phyloP scores from a whole-genome alignment of 1,140 invertebrate genomes.

The Hyposmocoma kahamanoa region DNA sequence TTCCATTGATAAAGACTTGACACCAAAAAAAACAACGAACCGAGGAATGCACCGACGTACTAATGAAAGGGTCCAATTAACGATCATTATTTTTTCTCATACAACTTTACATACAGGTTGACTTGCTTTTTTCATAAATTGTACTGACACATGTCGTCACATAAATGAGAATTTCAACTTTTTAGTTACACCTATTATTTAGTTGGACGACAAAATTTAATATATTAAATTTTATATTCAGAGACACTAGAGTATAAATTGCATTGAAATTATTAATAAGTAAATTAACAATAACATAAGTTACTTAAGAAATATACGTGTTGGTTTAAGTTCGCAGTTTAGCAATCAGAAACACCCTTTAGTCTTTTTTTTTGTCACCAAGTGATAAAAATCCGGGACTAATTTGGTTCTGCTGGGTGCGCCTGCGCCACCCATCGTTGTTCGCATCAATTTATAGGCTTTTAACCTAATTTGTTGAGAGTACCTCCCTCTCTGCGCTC shows the following conservation, averaged over 20 bases:
- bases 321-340: no score
- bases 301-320: no score
- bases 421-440: conserved; percentile 59
- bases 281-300: no score
- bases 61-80: conserved; percentile 73
- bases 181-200: no score
- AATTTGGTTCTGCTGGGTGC: conserved; percentile 54
- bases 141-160: no score
- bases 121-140: no score
- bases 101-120: no score
- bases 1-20: conserved; percentile 72
- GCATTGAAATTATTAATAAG: no score
- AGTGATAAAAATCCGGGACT: conserved; percentile 63
- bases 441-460: conserved; percentile 68
- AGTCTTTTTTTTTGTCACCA: conserved; percentile 55
- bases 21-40: conserved; percentile 64
- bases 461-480: conserved; percentile 68
- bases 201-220: no score
- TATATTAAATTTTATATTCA: no score
- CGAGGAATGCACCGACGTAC: conserved; percentile 62
- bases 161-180: no score
- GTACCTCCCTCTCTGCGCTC: conserved; percentile 15
- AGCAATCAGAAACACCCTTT: conserved; percentile 39
- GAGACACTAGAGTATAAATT: no score
- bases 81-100: conserved; percentile 67